phyloP scores from a whole-genome alignment of 2,888 invertebrate genomes.

The Caenorhabditis angaria region DNA sequence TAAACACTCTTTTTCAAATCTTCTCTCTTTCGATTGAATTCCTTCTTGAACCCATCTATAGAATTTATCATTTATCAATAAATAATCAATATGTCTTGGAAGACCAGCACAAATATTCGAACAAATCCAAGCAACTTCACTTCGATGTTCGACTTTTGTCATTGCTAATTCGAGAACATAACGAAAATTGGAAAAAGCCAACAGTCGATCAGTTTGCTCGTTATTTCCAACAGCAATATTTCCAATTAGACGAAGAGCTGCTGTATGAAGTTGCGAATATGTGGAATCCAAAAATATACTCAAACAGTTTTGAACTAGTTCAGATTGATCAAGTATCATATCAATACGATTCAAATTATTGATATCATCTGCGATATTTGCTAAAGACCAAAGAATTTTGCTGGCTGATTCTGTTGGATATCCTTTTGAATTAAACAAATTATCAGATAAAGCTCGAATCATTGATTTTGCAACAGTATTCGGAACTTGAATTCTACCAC shows the following conservation, averaged over 20 bases:
- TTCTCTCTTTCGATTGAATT: constrained; percentile 21
- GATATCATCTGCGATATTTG: constrained; percentile 42
- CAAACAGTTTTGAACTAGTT: background rate
- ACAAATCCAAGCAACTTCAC: constrained; percentile 49
- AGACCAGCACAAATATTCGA: constrained; percentile 47
- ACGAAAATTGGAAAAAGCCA: constrained; percentile 21
- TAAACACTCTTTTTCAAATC: constrained; percentile 35
- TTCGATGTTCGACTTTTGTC: constrained; percentile 14
- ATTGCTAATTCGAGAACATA: constrained; percentile 22
- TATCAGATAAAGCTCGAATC: constrained; percentile 13
- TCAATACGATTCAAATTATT: constrained; percentile 20
- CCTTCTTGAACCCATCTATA: constrained; percentile 28
- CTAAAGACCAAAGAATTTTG: constrained; percentile 44
- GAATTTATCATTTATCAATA: constrained; percentile 22
- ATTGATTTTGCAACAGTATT: constrained; percentile 15
- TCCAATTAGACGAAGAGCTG: constrained; percentile 48
- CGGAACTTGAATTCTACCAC: constrained; percentile 24
- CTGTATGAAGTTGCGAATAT: constrained; percentile 12
- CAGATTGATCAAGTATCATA: background rate
- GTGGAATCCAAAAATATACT: constrained; percentile 5
- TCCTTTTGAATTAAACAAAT: constrained; percentile 10
- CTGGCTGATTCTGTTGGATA: constrained; percentile 11
- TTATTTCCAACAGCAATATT: constrained; percentile 50
- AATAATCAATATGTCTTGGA: constrained; percentile 34
- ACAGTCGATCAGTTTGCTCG: constrained; percentile 34